Conservation (phyloP, 2,888 invertebrate species). For the Platycnemis pennipes region DNA sequence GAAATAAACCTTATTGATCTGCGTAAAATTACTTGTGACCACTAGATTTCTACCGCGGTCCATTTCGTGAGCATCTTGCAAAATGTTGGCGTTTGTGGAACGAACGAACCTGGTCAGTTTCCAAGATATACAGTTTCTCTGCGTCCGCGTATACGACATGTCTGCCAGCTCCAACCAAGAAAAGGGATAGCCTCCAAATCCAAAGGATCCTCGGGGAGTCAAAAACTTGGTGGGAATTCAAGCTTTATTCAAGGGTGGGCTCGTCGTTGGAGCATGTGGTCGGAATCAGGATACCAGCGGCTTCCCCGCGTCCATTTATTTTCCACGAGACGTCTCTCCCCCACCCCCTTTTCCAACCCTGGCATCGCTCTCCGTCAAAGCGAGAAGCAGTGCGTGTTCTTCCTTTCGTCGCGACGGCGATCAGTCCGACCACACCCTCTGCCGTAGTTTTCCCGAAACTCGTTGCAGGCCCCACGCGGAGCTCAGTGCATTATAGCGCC, state of each 20-base stretch:
- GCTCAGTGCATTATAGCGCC: slow-evolving; percentile 41
- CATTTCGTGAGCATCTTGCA: no score
- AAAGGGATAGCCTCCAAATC: background rate
- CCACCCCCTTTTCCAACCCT: background rate
- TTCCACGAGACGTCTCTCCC: slow-evolving; percentile 24
- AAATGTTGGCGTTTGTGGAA: background rate
- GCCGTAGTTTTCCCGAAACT: slow-evolving; percentile 29
- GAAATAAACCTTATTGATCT: no score
- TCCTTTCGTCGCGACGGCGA: background rate
- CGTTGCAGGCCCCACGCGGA: slow-evolving; percentile 19
- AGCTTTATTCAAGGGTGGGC: background rate
- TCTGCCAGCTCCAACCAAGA: background rate
- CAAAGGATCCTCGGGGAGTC: background rate
- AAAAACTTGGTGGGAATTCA: background rate
- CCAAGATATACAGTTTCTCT: background rate
- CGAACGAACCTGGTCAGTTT: background rate
- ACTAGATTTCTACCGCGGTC: no score
- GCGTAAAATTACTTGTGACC: no score
- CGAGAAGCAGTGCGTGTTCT: background rate
- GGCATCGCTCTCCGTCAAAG: background rate
- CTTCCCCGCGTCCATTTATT: slow-evolving; percentile 16
- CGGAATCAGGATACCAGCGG: background rate
- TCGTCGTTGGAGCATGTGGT: background rate
- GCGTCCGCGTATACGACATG: background rate
- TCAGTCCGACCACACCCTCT: slow-evolving; percentile 43